Evolutionary conservation across 2,888 invertebrate species (phyloP).

Genomic region (Pammene aurita): DNA sequence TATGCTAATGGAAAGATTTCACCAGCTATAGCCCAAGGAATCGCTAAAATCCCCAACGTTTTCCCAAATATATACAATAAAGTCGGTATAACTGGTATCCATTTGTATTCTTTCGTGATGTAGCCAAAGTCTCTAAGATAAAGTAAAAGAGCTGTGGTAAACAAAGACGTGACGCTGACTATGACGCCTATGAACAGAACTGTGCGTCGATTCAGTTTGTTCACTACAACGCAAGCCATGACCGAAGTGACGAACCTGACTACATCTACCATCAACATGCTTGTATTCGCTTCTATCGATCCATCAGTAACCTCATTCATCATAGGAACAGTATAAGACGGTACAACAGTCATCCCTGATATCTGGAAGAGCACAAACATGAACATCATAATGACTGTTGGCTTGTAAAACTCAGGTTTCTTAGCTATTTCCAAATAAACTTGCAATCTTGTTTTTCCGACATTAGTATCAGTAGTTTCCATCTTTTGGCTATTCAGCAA

Average conservation of each 20-base stretch:
- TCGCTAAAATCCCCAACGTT: constrained; percentile 84
- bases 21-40: constrained; percentile 89
- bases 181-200: constrained; percentile 84
- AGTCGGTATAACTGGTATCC: constrained; percentile 78
- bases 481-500: constrained; percentile 69
- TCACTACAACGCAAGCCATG: constrained; percentile 84
- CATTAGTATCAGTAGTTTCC: constrained; percentile 62
- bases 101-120: constrained; percentile 64
- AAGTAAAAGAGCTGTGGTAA: constrained; percentile 74
- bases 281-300: constrained; percentile 83
- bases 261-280: constrained; percentile 86
- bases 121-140: constrained; percentile 67
- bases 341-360: constrained; percentile 87
- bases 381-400: constrained; percentile 84
- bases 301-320: constrained; percentile 84
- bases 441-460: constrained; percentile 61
- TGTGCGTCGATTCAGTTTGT: constrained; percentile 83
- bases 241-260: constrained; percentile 85
- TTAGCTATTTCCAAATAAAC: constrained; percentile 57
- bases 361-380: constrained; percentile 87
- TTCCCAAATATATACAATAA: constrained; percentile 83
- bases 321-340: constrained; percentile 87
- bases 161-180: constrained; percentile 83
- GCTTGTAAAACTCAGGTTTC: constrained; percentile 83
- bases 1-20: constrained; percentile 86